Evolutionary conservation across 2,797 vertebrate species (phyloP).

Genomic region (Poeciliopsis paucimaculata): DNA sequence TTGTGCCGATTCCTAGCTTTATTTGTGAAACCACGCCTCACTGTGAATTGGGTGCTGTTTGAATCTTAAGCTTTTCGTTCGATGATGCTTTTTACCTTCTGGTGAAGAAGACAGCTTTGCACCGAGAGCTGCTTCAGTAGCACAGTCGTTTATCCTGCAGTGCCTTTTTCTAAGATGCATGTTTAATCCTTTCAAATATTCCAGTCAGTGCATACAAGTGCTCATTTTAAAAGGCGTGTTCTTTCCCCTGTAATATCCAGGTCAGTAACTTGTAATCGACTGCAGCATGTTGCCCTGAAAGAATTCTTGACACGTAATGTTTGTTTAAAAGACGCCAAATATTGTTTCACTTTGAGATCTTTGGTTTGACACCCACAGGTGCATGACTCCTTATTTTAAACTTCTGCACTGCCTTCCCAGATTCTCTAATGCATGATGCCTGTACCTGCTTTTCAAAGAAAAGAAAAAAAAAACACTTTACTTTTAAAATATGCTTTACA

Average conservation of each 20-base stretch:
- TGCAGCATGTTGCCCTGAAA: neutral
- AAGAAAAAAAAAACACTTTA: constrained; percentile 6
- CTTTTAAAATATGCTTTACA: constrained; percentile 53
- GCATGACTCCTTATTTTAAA: constrained; percentile 30
- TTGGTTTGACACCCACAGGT: neutral
- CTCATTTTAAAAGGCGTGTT: neutral
- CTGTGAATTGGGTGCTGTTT: constrained; percentile 83
- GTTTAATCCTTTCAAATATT: neutral
- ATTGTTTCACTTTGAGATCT: constrained; percentile 19
- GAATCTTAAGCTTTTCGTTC: constrained; percentile 66
- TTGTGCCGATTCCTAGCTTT: constrained; percentile 35
- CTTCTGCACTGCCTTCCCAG: constrained; percentile 40
- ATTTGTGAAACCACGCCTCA: constrained; percentile 69
- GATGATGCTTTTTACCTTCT: constrained; percentile 73
- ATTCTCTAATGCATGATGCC: constrained; percentile 54
- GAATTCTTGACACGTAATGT: neutral
- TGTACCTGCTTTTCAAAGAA: constrained; percentile 24
- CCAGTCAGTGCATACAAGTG: neutral
- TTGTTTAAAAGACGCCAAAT: constrained; percentile 53
- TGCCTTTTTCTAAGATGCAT: constrained; percentile 70
- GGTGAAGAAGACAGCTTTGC: constrained; percentile 22
- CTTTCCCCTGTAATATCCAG: neutral
- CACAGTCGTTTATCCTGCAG: constrained; percentile 59
- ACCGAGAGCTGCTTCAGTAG: constrained; percentile 48
- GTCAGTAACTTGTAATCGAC: neutral